Evolutionary conservation across 2,797 vertebrate genomes (phyloP).

Genomic region (Acrocephalus scirpaceus): DNA sequence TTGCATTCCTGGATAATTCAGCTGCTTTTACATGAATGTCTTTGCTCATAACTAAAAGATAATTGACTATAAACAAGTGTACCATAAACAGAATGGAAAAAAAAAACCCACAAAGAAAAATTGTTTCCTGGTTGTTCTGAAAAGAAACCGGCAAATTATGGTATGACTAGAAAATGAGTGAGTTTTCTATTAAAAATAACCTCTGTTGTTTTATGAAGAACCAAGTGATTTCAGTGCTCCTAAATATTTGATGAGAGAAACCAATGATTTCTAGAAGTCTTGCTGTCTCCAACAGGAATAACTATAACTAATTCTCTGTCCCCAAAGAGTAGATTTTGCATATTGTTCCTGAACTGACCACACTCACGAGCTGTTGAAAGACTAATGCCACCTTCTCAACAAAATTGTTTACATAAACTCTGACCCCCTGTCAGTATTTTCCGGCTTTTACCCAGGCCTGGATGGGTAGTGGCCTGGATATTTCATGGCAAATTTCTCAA

Average conservation of each 20-base stretch:
- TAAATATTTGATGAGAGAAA: slow-evolving; percentile 51
- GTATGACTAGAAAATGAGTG: slow-evolving; percentile 25
- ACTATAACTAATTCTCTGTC: neutral
- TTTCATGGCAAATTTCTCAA: slow-evolving; percentile 34
- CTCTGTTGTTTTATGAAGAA: slow-evolving; percentile 30
- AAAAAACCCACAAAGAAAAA: neutral
- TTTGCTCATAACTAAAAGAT: slow-evolving; percentile 50
- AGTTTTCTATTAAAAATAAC: slow-evolving; percentile 43
- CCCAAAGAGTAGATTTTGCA: slow-evolving; percentile 6
- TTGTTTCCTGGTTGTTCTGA: neutral
- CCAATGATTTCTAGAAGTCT: slow-evolving; percentile 13
- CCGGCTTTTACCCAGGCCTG: neutral
- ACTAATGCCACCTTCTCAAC: neutral
- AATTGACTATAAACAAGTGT: slow-evolving; percentile 50
- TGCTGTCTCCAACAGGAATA: neutral
- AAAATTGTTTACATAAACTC: neutral
- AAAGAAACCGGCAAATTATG: slow-evolving; percentile 37
- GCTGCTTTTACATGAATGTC: slow-evolving; percentile 13
- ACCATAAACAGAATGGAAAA: neutral
- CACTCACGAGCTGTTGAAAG: neutral
- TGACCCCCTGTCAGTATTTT: neutral
- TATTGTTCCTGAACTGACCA: neutral
- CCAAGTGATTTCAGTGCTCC: slow-evolving; percentile 20
- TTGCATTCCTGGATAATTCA: slow-evolving; percentile 14
- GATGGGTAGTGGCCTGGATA: slow-evolving; percentile 9